Conservation (phyloP, 2,113 vertebrate species). For the Sylvicapra grimmia region DNA sequence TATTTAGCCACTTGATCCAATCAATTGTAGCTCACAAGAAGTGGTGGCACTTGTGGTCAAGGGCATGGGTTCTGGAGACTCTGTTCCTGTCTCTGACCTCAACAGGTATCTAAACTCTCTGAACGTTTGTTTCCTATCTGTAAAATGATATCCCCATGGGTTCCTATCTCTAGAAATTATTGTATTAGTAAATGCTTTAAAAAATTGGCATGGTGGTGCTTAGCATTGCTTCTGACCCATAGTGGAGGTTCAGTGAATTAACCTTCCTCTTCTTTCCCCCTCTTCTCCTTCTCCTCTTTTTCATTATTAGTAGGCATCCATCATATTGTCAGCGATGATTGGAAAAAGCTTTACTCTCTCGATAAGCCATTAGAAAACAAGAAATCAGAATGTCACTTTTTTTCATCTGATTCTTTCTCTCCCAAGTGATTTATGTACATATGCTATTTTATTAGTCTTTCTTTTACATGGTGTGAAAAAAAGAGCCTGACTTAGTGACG, state of each 20-base stretch:
- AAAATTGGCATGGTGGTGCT: neutral
- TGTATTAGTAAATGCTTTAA: neutral
- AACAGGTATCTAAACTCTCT: neutral
- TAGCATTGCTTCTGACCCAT: neutral
- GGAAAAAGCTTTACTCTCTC: neutral
- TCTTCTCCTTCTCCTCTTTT: fast-evolving
- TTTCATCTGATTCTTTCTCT: neutral
- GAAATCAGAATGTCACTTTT: neutral
- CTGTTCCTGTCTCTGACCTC: neutral
- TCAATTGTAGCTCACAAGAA: neutral
- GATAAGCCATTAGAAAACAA: neutral
- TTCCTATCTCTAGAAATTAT: neutral
- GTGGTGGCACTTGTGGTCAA: neutral
- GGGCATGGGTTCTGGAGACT: neutral
- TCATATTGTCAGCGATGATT: neutral
- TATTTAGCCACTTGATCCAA: neutral
- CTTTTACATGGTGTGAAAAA: neutral
- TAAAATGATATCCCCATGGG: neutral
- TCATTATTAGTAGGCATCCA: neutral
- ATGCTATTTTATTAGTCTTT: neutral
- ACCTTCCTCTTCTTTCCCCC: neutral
- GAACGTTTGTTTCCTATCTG: neutral
- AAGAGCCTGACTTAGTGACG: neutral
- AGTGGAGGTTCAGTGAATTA: neutral
- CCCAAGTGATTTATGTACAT: neutral